These are phyloP conservation scores for Thalassophryne amazonica DNA, from an alignment of 2,797 vertebrate genomes.

Conservation along the genomic window DNA sequence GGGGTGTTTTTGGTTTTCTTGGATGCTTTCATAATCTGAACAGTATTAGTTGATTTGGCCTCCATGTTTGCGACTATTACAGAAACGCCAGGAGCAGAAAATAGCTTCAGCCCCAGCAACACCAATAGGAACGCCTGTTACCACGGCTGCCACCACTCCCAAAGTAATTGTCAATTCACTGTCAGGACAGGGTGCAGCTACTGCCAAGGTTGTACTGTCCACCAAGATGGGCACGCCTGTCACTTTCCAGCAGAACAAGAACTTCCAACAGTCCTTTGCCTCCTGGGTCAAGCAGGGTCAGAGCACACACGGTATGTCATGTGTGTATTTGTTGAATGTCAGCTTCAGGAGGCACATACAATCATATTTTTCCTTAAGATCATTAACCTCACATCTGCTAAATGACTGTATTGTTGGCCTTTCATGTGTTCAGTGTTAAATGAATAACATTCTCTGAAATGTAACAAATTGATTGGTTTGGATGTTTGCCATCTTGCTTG, in stretches of 20 bases:
- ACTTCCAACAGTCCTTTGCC: slow-evolving; percentile 96
- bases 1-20: neutral
- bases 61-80: neutral
- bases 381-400: no score
- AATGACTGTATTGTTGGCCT: no score
- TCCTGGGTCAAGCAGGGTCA: slow-evolving; percentile 99
- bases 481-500: no score
- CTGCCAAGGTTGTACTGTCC: slow-evolving; percentile 91
- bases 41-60: neutral
- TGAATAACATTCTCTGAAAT: no score
- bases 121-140: slow-evolving; percentile 74
- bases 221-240: slow-evolving; percentile 94
- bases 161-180: slow-evolving; percentile 89
- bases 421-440: no score
- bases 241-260: slow-evolving; percentile 98
- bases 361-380: no score
- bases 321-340: no score
- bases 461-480: no score
- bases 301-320: slow-evolving; percentile 82
- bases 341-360: no score
- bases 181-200: slow-evolving; percentile 83
- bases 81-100: slow-evolving; percentile 96
- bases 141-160: slow-evolving; percentile 78
- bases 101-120: slow-evolving; percentile 71
- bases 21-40: neutral